These are phyloP conservation scores for Drosophila lowei DNA, from an alignment of 1,140 invertebrate genomes.

Conservation along the genomic window DNA sequence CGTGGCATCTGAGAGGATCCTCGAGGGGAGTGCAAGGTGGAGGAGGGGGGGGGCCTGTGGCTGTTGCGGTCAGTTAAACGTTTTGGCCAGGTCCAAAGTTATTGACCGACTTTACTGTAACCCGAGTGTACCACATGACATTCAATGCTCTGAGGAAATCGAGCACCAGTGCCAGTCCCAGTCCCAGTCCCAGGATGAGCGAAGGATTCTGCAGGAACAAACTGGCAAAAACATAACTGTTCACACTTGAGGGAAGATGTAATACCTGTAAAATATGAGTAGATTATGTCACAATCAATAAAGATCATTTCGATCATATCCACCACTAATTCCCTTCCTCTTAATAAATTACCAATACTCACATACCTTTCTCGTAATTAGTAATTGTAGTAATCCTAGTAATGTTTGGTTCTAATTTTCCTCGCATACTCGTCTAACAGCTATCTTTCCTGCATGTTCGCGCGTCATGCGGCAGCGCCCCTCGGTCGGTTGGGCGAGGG, in stretches of 20 bases:
- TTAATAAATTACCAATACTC: no score
- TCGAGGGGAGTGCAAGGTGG: no score
- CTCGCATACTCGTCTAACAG: no score
- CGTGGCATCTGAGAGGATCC: constrained; percentile 45
- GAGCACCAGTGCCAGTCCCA: neutral
- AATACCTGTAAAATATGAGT: neutral
- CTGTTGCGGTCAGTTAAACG: constrained; percentile 60
- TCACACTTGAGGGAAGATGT: constrained; percentile 15
- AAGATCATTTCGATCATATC: constrained; percentile 6
- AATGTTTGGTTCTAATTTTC: no score
- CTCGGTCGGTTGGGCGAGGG: no score
- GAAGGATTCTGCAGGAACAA: constrained; percentile 1
- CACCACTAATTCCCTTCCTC: no score
- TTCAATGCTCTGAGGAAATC: constrained; percentile 59
- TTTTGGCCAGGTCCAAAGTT: constrained; percentile 63
- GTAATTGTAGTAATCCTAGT: no score
- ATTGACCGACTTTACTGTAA: constrained; percentile 78
- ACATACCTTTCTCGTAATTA: no score
- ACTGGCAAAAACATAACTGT: constrained; percentile 32
- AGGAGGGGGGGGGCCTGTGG: no score
- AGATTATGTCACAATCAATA: constrained; percentile 4
- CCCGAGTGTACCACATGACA: constrained; percentile 56
- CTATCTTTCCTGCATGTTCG: no score
- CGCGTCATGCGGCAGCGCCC: no score
- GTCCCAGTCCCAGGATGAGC: constrained; percentile 37